phyloP scores from a whole-genome alignment of 2,888 invertebrate genomes.

The Lasioglossum leucozonium region DNA sequence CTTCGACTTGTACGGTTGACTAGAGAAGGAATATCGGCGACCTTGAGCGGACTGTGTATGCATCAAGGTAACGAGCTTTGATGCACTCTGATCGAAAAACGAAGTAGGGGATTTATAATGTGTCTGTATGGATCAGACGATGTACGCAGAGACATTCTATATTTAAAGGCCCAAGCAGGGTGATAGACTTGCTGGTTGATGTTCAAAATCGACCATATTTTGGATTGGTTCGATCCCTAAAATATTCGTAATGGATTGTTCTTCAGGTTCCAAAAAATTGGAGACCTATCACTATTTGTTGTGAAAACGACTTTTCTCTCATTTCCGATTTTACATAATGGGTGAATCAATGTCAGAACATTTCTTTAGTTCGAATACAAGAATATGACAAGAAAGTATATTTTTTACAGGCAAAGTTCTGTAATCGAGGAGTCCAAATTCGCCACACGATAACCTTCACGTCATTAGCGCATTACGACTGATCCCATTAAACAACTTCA shows the following conservation, averaged over 20 bases:
- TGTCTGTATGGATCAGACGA: background rate
- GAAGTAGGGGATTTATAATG: conserved; percentile 31
- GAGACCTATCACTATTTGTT: background rate
- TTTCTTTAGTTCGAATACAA: too few relatives aligned
- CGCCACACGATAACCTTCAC: background rate
- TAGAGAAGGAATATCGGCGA: conserved; percentile 44
- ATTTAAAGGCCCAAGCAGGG: background rate
- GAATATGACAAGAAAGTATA: too few relatives aligned
- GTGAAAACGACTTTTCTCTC: background rate
- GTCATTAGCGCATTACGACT: background rate
- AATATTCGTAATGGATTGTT: background rate
- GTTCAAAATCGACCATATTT: background rate
- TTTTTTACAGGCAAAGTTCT: background rate
- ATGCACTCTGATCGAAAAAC: conserved; percentile 18
- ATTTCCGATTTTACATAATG: background rate
- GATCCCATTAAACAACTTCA: background rate
- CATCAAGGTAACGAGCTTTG: background rate
- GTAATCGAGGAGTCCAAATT: background rate
- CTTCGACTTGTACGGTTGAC: conserved; percentile 40
- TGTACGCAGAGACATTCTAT: background rate
- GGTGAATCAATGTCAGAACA: too few relatives aligned
- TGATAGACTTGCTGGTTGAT: too few relatives aligned
- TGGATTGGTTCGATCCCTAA: background rate
- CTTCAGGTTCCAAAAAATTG: background rate
- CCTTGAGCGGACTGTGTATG: conserved; percentile 33